Conservation (phyloP, 2,888 invertebrate genomes). For the Caenorhabditis virilis region DNA sequence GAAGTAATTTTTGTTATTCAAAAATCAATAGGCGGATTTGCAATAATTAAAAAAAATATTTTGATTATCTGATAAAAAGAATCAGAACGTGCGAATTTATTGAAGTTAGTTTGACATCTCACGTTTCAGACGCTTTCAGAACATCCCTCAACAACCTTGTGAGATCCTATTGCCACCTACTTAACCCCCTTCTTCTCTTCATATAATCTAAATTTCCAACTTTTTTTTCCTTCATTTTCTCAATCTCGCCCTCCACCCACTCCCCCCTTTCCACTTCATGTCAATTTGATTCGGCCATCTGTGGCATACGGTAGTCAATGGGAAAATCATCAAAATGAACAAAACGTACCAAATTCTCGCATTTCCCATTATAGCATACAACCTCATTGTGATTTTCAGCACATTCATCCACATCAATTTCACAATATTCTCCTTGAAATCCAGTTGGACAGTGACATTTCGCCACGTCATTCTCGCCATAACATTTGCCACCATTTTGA, state of each 20-base stretch:
- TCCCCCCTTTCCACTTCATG: too few relatives aligned
- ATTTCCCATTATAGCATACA: constrained; percentile 7
- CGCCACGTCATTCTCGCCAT: constrained; percentile 5
- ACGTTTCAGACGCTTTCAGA: too few relatives aligned
- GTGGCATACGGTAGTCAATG: constrained; percentile 68
- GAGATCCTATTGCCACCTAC: not conserved
- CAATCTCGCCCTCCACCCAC: too few relatives aligned
- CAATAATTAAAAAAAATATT: too few relatives aligned
- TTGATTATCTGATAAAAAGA: too few relatives aligned
- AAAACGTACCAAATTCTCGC: constrained; percentile 26
- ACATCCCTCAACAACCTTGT: too few relatives aligned
- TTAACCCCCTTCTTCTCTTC: constrained; percentile 2
- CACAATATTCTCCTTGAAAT: constrained; percentile 71
- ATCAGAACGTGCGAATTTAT: too few relatives aligned
- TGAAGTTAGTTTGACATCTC: too few relatives aligned
- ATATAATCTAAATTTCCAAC: not conserved
- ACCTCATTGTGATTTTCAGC: constrained; percentile 73
- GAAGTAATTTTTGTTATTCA: too few relatives aligned
- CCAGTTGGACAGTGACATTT: constrained; percentile 30
- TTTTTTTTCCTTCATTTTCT: not conserved
- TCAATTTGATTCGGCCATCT: constrained; percentile 2
- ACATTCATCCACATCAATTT: constrained; percentile 75
- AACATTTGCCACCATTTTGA: constrained; percentile 42
- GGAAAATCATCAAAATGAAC: constrained; percentile 2
- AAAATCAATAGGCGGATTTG: too few relatives aligned